These are phyloP conservation scores for Pogonognathellus flavescens DNA, from an alignment of 1,140 invertebrate species.

Conservation along the genomic window DNA sequence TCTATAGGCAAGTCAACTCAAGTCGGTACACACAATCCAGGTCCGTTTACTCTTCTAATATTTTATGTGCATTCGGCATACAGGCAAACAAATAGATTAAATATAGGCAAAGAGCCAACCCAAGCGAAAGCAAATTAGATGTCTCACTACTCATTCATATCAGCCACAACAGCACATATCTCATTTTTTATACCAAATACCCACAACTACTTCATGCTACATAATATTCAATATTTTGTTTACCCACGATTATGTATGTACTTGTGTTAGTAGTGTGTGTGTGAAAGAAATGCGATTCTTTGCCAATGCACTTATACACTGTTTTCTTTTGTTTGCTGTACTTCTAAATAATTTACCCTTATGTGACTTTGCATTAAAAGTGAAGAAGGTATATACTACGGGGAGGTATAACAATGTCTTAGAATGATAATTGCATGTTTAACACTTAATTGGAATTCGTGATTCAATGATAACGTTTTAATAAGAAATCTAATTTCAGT, in stretches of 20 bases:
- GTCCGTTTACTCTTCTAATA: slow-evolving; percentile 42
- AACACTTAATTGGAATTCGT: too few relatives aligned
- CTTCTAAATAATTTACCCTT: too few relatives aligned
- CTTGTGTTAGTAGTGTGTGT: neutral
- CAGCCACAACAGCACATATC: neutral
- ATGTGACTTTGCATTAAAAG: too few relatives aligned
- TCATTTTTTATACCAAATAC: too few relatives aligned
- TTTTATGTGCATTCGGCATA: slow-evolving; percentile 48
- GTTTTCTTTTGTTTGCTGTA: neutral
- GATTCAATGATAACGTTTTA: too few relatives aligned
- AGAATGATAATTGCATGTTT: too few relatives aligned
- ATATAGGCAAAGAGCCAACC: slow-evolving; percentile 34
- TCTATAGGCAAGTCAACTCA: slow-evolving; percentile 38
- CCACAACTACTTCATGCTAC: neutral
- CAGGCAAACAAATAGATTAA: slow-evolving; percentile 50
- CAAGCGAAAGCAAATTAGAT: slow-evolving; percentile 15
- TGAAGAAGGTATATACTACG: too few relatives aligned
- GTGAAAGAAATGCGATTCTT: neutral
- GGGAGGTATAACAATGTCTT: too few relatives aligned
- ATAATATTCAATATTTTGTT: slow-evolving; percentile 1
- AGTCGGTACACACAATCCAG: slow-evolving; percentile 27
- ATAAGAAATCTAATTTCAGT: too few relatives aligned
- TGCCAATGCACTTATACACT: neutral
- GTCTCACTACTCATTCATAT: neutral
- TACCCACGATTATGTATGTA: neutral